A percentile compares a stretch with the other conserved stretches of the same genome.
phyloP scores from a whole-genome alignment of 2,888 invertebrate species.

The Clanis bilineata region DNA sequence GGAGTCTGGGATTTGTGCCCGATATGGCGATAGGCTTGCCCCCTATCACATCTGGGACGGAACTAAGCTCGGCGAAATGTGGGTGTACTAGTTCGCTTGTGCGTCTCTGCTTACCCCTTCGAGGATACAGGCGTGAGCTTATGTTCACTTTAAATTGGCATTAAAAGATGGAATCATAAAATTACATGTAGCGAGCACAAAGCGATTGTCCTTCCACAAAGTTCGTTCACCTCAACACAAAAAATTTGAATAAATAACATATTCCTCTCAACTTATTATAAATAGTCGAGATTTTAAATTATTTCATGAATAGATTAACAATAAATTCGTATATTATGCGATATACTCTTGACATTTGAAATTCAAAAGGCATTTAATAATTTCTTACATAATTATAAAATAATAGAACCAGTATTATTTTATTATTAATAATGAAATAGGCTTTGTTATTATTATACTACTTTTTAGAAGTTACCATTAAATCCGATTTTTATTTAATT shows the following conservation, averaged over 20 bases:
- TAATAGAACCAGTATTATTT: neutral
- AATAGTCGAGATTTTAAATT: neutral
- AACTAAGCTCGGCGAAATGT: too few species aligned
- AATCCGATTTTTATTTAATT: neutral
- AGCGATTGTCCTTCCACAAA: neutral
- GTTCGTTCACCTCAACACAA: neutral
- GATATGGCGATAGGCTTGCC: too few species aligned
- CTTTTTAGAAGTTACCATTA: too few species aligned
- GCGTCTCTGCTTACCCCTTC: too few species aligned
- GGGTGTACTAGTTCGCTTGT: too few species aligned
- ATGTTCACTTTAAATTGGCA: neutral
- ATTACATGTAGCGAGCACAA: neutral
- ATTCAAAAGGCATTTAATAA: neutral
- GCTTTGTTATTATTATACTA: neutral
- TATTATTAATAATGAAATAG: neutral
- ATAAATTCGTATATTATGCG: constrained; percentile 1
- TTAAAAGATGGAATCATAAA: neutral
- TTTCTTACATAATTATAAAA: neutral
- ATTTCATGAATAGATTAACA: constrained; percentile 9
- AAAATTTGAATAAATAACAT: neutral
- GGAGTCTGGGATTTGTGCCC: too few species aligned
- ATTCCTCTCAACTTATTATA: neutral
- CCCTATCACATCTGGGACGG: too few species aligned
- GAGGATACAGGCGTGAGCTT: too few species aligned
- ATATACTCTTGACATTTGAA: neutral